Evolutionary conservation across 2,113 vertebrate species (phyloP), one percentile per base, ranked within the genome.

Genomic region (Shinisaurus crocodilurus): DNA sequence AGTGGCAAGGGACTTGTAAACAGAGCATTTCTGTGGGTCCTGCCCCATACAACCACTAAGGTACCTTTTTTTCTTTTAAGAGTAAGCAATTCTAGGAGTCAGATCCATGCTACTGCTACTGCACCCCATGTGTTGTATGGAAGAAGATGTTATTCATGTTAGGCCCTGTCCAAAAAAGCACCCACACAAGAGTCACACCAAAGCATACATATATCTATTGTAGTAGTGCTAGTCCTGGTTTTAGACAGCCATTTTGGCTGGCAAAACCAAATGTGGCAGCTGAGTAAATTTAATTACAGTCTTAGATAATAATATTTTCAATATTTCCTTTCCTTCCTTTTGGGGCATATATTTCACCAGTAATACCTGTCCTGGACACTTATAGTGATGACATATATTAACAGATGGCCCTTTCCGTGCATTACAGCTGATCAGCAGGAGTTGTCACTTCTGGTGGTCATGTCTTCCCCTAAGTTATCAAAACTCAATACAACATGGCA

Each of bases 241-340:
- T 27, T 29, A 74, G 34, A 37, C 50, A 27, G 1, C 57, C 1
- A 3, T 75, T 86, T 72, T 27, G 25, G 8, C 45, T 23, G n/a
- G 1, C 60, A 43, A 25, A 65, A 43, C 37, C 54, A 37, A 32
- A 20, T 85, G 60, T 48, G 6, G 43, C 16, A 72, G 23, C 6
- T 29, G 37, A 94, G 90, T 91, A 95, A 95, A 96, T 95, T 95
- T 95, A 95, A 94, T 96, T 95, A 57, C 81, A 96, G 92, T 92
- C 93, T 94, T 95, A 94, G 93, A 95, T 95, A 95, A 75, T 91
- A 94, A 95, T 93, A 92, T 93, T 94, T 32, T 96, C 95, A 92
- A 92, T 94, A 94, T 91, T 92, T 96, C 93, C 91, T 91, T 95
- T 96, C 90, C 93, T 89, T 80, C 23, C 60, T 77, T 65, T 34